Conservation (phyloP, 2,797 vertebrate species). For the Clamator glandarius region DNA sequence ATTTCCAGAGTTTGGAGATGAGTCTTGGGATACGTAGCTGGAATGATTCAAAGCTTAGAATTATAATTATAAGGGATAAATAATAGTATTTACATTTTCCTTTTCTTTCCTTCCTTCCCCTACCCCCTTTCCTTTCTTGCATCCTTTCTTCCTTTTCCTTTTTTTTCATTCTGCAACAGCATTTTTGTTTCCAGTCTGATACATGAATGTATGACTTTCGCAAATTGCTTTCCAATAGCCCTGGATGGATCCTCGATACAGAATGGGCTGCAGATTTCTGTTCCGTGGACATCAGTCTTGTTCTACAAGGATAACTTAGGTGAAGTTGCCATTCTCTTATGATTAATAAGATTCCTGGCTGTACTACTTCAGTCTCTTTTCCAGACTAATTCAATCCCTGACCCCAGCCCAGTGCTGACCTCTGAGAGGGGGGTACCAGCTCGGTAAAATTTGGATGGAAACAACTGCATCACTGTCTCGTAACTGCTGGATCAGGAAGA, state of each 20-base stretch:
- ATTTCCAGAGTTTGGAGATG: background rate
- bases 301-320: background rate
- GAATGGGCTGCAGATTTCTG: background rate
- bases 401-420: background rate
- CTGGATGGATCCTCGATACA: background rate
- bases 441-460: background rate
- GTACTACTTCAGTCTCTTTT: background rate
- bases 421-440: background rate
- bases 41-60: background rate
- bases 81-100: background rate
- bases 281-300: background rate
- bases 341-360: background rate
- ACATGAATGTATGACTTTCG: background rate
- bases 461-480: background rate
- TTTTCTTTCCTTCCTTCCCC: background rate
- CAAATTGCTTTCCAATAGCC: background rate
- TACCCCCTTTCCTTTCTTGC: background rate
- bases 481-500: background rate
- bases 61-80: background rate
- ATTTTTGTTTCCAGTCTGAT: background rate
- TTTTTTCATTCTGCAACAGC: background rate
- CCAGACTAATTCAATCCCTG: background rate
- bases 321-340: background rate
- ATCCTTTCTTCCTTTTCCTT: background rate
- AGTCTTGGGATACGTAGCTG: background rate